phyloP scores from a whole-genome alignment of 1,140 invertebrate species.

The Phortica variegata region DNA sequence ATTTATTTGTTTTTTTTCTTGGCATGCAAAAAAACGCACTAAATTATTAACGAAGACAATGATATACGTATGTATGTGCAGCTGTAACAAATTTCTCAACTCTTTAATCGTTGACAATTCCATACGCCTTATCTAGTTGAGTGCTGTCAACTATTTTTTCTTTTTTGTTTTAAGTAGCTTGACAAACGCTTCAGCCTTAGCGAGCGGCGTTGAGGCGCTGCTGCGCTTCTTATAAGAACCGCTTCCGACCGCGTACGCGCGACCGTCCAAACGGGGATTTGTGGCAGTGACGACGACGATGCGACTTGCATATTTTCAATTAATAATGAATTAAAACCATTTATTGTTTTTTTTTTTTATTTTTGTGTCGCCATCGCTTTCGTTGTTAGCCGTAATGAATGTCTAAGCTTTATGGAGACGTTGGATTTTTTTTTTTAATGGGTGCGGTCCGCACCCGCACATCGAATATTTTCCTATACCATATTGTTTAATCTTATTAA shows the following conservation, averaged over 20 bases:
- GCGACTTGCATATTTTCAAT: slow-evolving; percentile 49
- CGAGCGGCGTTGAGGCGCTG: slow-evolving; percentile 23
- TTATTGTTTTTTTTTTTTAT: too few relatives aligned
- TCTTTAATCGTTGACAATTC: too few relatives aligned
- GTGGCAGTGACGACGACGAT: slow-evolving; percentile 31
- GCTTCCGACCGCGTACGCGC: not conserved
- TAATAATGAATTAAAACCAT: too few relatives aligned
- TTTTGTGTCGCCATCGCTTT: too few relatives aligned
- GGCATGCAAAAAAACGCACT: slow-evolving; percentile 11
- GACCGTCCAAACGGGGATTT: slow-evolving; percentile 21
- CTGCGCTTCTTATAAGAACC: slow-evolving; percentile 7
- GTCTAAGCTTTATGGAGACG: slow-evolving; percentile 11
- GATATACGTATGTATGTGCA: not conserved
- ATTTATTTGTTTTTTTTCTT: slow-evolving; percentile 20
- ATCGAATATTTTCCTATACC: too few relatives aligned
- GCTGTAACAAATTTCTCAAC: too few relatives aligned
- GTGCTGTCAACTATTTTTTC: too few relatives aligned
- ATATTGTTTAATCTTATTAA: slow-evolving; percentile 52
- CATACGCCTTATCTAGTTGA: too few relatives aligned
- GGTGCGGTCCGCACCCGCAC: slow-evolving; percentile 40
- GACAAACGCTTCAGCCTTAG: slow-evolving; percentile 26
- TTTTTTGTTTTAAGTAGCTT: not conserved
- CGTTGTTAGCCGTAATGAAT: not conserved
- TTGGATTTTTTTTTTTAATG: too few relatives aligned
- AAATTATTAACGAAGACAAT: slow-evolving; percentile 37